These are phyloP conservation scores for Cacatua alba DNA, from an alignment of 2,113 vertebrate species.

Conservation along the genomic window DNA sequence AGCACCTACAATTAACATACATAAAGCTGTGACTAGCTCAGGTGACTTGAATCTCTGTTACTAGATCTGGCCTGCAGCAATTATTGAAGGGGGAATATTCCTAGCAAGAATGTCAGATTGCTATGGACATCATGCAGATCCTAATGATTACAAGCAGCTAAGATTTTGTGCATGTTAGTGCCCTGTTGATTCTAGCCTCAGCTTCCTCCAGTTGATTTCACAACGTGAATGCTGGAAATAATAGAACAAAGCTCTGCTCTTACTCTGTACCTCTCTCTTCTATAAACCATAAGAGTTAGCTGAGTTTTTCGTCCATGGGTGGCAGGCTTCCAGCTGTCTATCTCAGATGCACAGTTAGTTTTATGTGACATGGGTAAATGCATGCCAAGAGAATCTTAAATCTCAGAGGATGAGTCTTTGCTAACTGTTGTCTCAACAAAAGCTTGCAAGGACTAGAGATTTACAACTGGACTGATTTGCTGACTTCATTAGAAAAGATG, in stretches of 20 bases:
- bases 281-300: not conserved
- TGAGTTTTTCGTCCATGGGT: not conserved
- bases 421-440: not conserved
- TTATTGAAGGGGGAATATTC: not conserved
- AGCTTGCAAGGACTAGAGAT: not conserved
- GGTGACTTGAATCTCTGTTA: not conserved
- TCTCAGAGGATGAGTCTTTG: not conserved
- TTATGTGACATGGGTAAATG: not conserved
- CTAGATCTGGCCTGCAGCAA: not conserved
- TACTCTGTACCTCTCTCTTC: not conserved
- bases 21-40: not conserved
- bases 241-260: not conserved
- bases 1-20: not conserved
- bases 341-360: not conserved
- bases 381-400: not conserved
- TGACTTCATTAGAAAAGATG: not conserved
- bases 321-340: not conserved
- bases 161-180: rapidly evolving
- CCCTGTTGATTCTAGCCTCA: not conserved
- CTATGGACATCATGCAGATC: not conserved
- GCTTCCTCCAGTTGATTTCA: not conserved
- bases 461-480: not conserved
- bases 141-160: not conserved
- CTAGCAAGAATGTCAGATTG: not conserved
- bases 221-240: rapidly evolving